phyloP scores from a whole-genome alignment of 2,113 vertebrate species.

The Mus spicilegus region DNA sequence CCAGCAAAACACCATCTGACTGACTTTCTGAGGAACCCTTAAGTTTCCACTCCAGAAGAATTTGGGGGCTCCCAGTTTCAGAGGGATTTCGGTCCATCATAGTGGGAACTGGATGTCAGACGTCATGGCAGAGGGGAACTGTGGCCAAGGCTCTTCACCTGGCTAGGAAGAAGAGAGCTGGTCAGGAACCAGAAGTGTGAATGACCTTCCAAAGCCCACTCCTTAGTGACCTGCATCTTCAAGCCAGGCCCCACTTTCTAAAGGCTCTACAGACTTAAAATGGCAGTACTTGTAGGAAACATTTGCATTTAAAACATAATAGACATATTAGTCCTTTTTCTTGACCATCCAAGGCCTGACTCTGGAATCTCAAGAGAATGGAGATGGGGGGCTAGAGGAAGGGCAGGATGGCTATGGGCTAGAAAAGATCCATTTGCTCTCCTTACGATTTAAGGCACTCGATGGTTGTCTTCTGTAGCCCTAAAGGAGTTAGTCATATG shows the following conservation, averaged over 20 bases:
- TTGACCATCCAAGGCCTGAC: background rate
- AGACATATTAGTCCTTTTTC: background rate
- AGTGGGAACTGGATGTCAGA: background rate
- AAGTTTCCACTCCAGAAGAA: too few relatives aligned
- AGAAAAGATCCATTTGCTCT: background rate
- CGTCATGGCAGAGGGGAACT: background rate
- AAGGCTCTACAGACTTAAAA: background rate
- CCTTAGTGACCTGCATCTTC: background rate
- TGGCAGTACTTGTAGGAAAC: background rate
- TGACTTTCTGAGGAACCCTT: too few relatives aligned
- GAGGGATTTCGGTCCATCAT: background rate
- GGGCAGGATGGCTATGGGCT: background rate
- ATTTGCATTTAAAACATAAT: background rate
- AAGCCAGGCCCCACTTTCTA: background rate
- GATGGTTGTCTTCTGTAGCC: background rate
- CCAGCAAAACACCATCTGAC: too few relatives aligned
- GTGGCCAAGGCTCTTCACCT: background rate
- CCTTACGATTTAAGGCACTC: background rate
- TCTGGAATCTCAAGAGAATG: background rate
- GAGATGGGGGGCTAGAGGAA: background rate
- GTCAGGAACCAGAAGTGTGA: background rate
- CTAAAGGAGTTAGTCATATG: conserved; percentile 10
- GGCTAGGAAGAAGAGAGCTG: background rate
- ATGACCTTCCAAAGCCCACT: background rate
- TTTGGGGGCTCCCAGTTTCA: background rate